These are phyloP conservation scores for Porphyrio hochstetteri DNA, from an alignment of 2,113 vertebrate species.

Conservation along the genomic window DNA sequence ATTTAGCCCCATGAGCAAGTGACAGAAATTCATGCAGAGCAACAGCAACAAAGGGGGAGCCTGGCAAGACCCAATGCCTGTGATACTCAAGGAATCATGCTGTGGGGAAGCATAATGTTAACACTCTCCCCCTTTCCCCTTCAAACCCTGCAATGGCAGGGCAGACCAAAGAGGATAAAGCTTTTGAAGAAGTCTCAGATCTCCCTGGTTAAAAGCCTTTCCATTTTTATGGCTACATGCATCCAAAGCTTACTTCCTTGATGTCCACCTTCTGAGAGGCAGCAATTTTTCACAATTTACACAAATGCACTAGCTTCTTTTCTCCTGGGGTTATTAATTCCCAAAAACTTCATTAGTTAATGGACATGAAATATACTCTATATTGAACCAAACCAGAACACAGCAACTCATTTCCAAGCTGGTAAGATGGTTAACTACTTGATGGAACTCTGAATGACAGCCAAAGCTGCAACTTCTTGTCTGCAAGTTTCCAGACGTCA, in stretches of 20 bases:
- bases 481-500: neutral
- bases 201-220: neutral
- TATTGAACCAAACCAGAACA: neutral
- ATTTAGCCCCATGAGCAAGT: neutral
- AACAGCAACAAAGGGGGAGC: neutral
- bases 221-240: neutral
- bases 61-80: neutral
- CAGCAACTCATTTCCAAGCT: neutral
- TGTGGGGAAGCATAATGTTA: neutral
- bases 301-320: neutral
- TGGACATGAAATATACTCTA: neutral
- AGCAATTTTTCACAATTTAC: neutral
- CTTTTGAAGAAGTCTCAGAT: neutral
- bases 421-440: neutral
- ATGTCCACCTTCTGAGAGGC: neutral
- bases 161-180: neutral
- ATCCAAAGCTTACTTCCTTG: neutral
- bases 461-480: neutral
- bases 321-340: neutral
- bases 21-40: neutral
- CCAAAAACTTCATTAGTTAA: neutral
- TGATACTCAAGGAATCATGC: neutral
- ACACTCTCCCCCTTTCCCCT: neutral
- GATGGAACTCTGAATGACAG: neutral
- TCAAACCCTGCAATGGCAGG: neutral